Conservation (phyloP, 2,888 invertebrate species). For the Melinaea menophilus region DNA sequence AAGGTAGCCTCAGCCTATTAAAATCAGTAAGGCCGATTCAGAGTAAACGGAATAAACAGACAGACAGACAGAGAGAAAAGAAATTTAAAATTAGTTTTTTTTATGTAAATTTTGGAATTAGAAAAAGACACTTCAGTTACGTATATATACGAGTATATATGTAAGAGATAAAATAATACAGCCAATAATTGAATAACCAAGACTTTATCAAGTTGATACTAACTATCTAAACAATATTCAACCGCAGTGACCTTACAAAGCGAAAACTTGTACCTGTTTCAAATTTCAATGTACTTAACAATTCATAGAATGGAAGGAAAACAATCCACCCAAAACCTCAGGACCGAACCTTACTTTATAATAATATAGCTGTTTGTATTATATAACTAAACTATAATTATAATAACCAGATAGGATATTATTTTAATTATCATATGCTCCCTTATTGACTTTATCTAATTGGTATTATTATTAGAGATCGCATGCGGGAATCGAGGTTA, state of each 20-base stretch:
- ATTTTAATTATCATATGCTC: background rate
- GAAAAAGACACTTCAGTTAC: no score
- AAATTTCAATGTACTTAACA: constrained; percentile 26
- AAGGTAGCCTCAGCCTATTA: no score
- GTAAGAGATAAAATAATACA: constrained; percentile 26
- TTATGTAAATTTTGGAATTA: no score
- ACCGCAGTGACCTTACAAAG: constrained; percentile 29
- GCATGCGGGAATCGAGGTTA: constrained; percentile 4
- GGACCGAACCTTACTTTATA: constrained; percentile 28
- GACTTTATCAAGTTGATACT: constrained; percentile 32
- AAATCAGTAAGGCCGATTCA: no score
- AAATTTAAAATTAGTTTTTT: no score
- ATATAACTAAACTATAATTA: constrained; percentile 46
- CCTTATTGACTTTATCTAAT: background rate
- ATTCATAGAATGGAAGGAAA: constrained; percentile 39
- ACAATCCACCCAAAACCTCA: constrained; percentile 35
- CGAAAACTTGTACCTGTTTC: constrained; percentile 26
- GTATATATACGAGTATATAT: no score
- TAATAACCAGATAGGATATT: constrained; percentile 2
- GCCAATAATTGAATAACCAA: constrained; percentile 33
- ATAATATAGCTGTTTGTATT: constrained; percentile 43
- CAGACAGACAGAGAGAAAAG: no score
- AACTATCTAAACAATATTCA: constrained; percentile 26
- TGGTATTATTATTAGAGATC: background rate
- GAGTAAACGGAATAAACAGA: no score